Conservation (phyloP, 1,140 invertebrate genomes). For the Brachionus manjavacas region DNA sequence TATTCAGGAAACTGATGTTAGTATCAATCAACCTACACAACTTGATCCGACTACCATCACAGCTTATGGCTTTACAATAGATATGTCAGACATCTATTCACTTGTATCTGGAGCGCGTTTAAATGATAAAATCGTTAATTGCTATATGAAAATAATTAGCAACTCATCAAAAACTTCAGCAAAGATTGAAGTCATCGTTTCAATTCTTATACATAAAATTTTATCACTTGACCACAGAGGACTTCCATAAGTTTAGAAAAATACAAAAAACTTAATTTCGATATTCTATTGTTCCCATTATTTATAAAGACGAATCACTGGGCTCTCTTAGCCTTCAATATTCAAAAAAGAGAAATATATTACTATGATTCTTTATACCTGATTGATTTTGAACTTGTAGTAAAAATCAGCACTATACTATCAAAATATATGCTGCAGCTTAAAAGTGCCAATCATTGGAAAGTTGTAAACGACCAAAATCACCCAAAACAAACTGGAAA, state of each 20-base stretch:
- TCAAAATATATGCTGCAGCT: neutral
- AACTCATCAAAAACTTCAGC: neutral
- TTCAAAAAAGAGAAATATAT: too few relatives aligned
- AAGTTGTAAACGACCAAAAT: neutral
- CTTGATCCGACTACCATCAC: neutral
- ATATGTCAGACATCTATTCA: neutral
- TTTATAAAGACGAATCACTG: slow-evolving; percentile 5
- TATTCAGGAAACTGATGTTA: neutral
- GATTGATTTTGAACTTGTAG: neutral
- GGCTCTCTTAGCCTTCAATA: too few relatives aligned
- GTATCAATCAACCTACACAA: neutral
- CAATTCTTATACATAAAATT: slow-evolving; percentile 12
- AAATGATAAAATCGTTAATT: slow-evolving; percentile 13
- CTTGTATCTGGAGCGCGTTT: neutral
- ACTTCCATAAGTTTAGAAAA: neutral
- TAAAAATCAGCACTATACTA: neutral
- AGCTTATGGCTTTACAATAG: neutral
- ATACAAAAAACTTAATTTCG: neutral
- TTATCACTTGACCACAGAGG: neutral
- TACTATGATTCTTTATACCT: slow-evolving; percentile 2
- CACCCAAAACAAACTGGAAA: neutral
- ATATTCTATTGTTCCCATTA: slow-evolving; percentile 1
- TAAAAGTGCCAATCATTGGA: neutral
- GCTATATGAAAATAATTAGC: neutral
- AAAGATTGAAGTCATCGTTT: neutral